These are phyloP conservation scores for Drosophila varians DNA, from an alignment of 1,140 invertebrate species.

Conservation along the genomic window DNA sequence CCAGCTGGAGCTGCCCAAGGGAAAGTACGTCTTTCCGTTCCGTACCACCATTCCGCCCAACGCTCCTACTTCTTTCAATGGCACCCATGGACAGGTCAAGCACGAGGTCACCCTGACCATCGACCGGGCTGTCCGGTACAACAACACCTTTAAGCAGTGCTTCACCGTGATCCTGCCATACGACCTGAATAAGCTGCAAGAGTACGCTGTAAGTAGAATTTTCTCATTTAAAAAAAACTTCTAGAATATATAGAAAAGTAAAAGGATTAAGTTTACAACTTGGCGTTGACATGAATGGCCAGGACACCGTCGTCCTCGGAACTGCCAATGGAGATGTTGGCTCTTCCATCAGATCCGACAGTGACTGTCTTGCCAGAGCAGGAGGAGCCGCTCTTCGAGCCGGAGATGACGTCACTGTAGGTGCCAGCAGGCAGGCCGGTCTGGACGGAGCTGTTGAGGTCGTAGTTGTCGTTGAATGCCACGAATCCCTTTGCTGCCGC, in stretches of 20 bases:
- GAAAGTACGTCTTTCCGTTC: slow-evolving; percentile 86
- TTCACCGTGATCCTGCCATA: slow-evolving; percentile 90
- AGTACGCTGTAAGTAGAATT: slow-evolving; percentile 58
- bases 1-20: slow-evolving; percentile 85
- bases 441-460: slow-evolving; percentile 1
- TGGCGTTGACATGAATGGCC: not conserved
- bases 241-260: too few species aligned
- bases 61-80: slow-evolving; percentile 89
- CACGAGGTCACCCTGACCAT: slow-evolving; percentile 88
- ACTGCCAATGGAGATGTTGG: not conserved
- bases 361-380: not conserved
- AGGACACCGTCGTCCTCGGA: not conserved
- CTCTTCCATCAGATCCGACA: not conserved
- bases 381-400: not conserved
- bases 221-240: too few species aligned
- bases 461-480: not conserved
- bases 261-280: not conserved
- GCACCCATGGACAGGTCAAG: slow-evolving; percentile 87
- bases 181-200: slow-evolving; percentile 87
- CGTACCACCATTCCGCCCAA: slow-evolving; percentile 85
- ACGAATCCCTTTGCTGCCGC: slow-evolving; percentile 1
- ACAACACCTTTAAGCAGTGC: slow-evolving; percentile 88
- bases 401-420: not conserved
- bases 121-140: slow-evolving; percentile 90
- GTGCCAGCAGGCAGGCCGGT: not conserved